Percentiles rank a stretch among this genome's conserved stretches.
Evolutionary conservation across 2,797 vertebrate species (phyloP).

Genomic region (Centroberyx gerrardi): DNA sequence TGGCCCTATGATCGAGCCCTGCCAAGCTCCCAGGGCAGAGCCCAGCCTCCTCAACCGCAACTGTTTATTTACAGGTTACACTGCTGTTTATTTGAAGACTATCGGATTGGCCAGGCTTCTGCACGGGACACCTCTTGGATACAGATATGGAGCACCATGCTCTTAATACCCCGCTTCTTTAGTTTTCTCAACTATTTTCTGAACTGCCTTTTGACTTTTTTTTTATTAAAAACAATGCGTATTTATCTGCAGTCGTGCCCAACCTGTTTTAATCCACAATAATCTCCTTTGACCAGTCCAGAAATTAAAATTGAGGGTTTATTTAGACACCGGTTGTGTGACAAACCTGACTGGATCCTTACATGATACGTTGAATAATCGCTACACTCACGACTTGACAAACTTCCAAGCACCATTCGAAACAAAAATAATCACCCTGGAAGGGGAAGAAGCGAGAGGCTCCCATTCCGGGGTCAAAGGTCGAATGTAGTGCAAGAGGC

Average conservation of each 20-base stretch:
- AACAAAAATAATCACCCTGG: conserved; percentile 22
- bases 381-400: conserved; percentile 3
- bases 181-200: conserved; percentile 3
- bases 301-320: not conserved
- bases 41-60: conserved; percentile 76
- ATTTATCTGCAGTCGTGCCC: not conserved
- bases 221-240: not conserved
- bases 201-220: not conserved
- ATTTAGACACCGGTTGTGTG: conserved; percentile 47
- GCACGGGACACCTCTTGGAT: conserved; percentile 74
- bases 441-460: conserved; percentile 23
- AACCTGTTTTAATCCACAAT: not conserved
- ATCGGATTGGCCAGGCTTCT: conserved; percentile 70
- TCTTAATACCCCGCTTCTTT: conserved; percentile 13
- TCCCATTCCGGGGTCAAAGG: conserved; percentile 74
- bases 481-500: conserved; percentile 79
- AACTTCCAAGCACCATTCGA: not conserved
- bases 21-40: conserved; percentile 82
- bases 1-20: conserved; percentile 73
- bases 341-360: not conserved
- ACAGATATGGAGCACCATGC: conserved; percentile 36
- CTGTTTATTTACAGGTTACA: conserved; percentile 85
- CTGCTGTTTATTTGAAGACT: conserved; percentile 83
- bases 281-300: not conserved
- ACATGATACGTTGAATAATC: not conserved